phyloP scores from a whole-genome alignment of 2,888 invertebrate species.

The Anticlea derivata region DNA sequence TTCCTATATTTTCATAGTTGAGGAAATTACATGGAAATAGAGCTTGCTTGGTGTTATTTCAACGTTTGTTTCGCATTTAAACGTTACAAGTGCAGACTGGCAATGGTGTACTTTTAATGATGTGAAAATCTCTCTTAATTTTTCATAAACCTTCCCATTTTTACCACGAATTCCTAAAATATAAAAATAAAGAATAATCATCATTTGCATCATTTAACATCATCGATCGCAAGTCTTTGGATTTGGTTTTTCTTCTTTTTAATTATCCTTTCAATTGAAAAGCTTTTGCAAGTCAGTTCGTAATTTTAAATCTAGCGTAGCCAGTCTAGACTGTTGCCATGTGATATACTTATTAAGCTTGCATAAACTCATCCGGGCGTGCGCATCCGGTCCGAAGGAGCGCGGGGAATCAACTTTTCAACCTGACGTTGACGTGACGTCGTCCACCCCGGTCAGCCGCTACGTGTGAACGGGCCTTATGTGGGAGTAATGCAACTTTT shows the following conservation, averaged over 20 bases:
- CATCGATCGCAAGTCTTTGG: too few relatives aligned
- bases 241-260: too few relatives aligned
- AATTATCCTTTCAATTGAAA: too few relatives aligned
- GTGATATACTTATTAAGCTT: conserved; percentile 18
- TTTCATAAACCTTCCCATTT: too few relatives aligned
- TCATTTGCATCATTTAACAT: too few relatives aligned
- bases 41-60: not conserved
- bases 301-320: not conserved
- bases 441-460: not conserved
- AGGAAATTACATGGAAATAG: conserved; percentile 7
- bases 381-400: conserved; percentile 35
- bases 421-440: conserved; percentile 29
- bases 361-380: conserved; percentile 27
- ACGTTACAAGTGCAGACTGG: too few relatives aligned
- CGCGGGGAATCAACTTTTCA: conserved; percentile 34
- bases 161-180: too few relatives aligned
- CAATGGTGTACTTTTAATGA: too few relatives aligned
- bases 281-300: too few relatives aligned
- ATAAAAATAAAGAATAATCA: too few relatives aligned
- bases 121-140: too few relatives aligned
- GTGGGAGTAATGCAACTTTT: not conserved
- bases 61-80: not conserved
- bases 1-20: conserved; percentile 11
- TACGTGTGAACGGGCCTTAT: conserved; percentile 7
- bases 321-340: conserved; percentile 23